Conservation (phyloP, 2,797 vertebrate species). For the Sebastes jordani region DNA sequence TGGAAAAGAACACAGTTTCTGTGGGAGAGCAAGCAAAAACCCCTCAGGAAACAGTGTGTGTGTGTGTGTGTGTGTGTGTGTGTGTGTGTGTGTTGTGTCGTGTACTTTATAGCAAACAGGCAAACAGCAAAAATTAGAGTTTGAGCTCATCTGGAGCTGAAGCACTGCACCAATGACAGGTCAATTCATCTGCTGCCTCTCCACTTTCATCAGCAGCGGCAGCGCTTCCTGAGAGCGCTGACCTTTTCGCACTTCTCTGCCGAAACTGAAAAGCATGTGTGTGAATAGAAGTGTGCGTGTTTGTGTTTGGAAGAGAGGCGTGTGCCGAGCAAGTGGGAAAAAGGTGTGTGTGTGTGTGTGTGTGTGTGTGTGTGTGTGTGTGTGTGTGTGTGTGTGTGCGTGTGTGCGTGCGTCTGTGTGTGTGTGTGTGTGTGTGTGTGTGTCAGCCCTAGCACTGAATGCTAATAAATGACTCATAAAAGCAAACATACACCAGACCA, state of each 20-base stretch:
- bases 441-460: conserved; percentile 4
- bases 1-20: neutral
- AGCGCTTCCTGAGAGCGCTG: conserved; percentile 22
- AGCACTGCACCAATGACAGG: conserved; percentile 32
- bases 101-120: neutral
- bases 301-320: neutral
- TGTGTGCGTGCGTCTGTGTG: neutral
- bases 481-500: conserved; percentile 16
- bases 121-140: conserved; percentile 17
- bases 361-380: neutral
- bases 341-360: neutral
- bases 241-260: conserved; percentile 25
- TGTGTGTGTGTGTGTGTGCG: neutral
- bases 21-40: neutral
- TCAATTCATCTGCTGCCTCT: conserved; percentile 47
- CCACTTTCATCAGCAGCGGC: conserved; percentile 29
- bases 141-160: conserved; percentile 33
- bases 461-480: conserved; percentile 30
- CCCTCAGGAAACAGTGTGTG: neutral
- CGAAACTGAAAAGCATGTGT: neutral
- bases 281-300: neutral
- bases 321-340: neutral
- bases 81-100: neutral
- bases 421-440: neutral
- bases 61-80: too few species aligned